Evolutionary conservation across 2,113 vertebrate species (phyloP).

Genomic region (Salvelinus namaycush): DNA sequence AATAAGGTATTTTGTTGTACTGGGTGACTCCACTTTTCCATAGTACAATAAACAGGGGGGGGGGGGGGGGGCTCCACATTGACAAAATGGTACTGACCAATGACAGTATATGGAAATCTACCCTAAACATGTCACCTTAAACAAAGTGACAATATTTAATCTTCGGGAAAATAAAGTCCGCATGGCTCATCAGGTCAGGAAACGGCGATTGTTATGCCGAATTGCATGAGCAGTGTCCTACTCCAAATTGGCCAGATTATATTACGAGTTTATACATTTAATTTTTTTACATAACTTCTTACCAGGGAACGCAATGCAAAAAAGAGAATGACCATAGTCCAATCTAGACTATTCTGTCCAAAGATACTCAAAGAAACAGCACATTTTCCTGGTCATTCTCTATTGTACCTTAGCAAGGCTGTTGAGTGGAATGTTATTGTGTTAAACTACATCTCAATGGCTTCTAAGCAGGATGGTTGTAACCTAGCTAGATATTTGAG

Average conservation of each 20-base stretch:
- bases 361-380: too few species aligned
- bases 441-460: neutral
- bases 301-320: too few species aligned
- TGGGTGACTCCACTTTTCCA: constrained; percentile 63
- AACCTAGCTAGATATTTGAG: constrained; percentile 14
- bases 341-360: too few species aligned
- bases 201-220: neutral
- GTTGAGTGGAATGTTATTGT: too few species aligned
- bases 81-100: too few species aligned
- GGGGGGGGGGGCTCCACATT: too few species aligned
- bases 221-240: neutral
- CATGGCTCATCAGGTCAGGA: neutral
- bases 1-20: constrained; percentile 38
- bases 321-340: too few species aligned
- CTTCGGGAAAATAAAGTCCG: neutral
- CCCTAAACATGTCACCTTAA: neutral
- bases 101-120: too few species aligned
- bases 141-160: neutral
- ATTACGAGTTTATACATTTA: neutral
- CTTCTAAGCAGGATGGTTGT: constrained; percentile 28
- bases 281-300: too few species aligned
- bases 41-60: constrained; percentile 29
- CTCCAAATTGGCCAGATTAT: neutral
- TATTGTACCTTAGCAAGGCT: too few species aligned
- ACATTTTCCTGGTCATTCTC: too few species aligned